These are phyloP conservation scores for Paramormyrops kingsleyae DNA, from an alignment of 2,113 vertebrate genomes.

Conservation along the genomic window DNA sequence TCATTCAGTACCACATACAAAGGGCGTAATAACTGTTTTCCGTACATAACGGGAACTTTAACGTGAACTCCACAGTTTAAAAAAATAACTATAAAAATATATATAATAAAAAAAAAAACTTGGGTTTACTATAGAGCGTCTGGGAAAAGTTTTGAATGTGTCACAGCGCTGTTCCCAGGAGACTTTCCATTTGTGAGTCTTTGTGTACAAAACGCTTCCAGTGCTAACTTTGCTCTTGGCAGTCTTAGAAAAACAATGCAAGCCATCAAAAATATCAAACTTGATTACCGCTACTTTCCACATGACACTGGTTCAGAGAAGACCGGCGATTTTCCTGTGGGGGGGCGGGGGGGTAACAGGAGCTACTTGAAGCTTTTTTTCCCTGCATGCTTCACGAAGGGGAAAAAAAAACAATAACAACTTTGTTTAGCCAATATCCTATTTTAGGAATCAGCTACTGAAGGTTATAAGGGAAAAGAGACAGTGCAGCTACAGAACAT, in stretches of 20 bases:
- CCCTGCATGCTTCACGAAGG: conserved; percentile 32
- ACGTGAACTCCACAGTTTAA: conserved; percentile 27
- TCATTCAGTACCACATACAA: conserved; percentile 27
- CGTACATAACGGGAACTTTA: conserved; percentile 31
- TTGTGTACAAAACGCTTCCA: conserved; percentile 46
- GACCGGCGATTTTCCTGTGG: conserved; percentile 17
- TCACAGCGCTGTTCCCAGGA: conserved; percentile 48
- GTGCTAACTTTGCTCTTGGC: conserved; percentile 43
- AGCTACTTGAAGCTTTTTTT: conserved; percentile 31
- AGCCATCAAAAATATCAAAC: conserved; percentile 50
- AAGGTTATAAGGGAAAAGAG: background rate
- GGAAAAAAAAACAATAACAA: background rate
- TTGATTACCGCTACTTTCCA: conserved; percentile 44
- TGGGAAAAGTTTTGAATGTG: conserved; percentile 44
- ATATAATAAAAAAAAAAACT: background rate
- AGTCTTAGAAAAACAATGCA: conserved; percentile 50
- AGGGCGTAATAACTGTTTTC: conserved; percentile 30
- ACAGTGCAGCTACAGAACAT: background rate
- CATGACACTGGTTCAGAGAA: conserved; percentile 20
- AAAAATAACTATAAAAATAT: background rate
- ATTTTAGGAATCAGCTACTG: conserved; percentile 8
- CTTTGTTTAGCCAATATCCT: conserved; percentile 9
- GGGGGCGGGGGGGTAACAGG: background rate
- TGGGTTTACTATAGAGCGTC: conserved; percentile 19
- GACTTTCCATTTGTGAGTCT: conserved; percentile 46